These are phyloP conservation scores for Choloepus hoffmanni DNA, from an alignment of 2,113 vertebrate genomes.

Conservation along the genomic window DNA sequence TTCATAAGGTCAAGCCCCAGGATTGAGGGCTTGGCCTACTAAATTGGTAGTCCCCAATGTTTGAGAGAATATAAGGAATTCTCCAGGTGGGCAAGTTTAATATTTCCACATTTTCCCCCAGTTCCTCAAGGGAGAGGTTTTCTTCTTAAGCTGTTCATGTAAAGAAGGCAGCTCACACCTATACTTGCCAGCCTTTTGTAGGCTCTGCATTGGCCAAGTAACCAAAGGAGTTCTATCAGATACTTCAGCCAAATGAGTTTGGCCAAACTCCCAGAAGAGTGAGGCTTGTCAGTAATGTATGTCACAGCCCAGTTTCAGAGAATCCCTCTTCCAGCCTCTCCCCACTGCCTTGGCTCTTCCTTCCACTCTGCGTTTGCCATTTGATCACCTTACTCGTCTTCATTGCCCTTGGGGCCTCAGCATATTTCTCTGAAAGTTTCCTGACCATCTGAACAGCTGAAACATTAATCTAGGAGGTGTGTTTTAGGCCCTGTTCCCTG, in stretches of 20 bases:
- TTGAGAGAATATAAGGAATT: no score
- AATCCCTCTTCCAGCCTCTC: conserved; percentile 63
- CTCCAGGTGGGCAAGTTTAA: no score
- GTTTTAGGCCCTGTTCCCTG: not conserved
- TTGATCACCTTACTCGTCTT: conserved; percentile 84
- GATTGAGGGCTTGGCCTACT: no score
- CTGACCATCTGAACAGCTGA: conserved; percentile 92
- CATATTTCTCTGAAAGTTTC: conserved; percentile 90
- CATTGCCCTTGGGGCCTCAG: conserved; percentile 84
- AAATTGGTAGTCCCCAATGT: no score
- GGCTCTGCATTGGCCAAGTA: conserved; percentile 90
- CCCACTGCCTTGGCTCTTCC: conserved; percentile 79
- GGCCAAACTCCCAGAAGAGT: conserved; percentile 90
- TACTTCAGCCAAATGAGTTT: conserved; percentile 87
- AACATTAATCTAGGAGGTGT: conserved; percentile 91
- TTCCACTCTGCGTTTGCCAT: conserved; percentile 87
- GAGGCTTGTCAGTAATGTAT: conserved; percentile 92
- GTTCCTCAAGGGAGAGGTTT: no score
- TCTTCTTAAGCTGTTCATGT: not conserved
- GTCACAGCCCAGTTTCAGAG: conserved; percentile 77
- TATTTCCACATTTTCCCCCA: no score
- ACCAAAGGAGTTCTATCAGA: conserved; percentile 82
- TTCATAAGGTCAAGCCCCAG: no score
- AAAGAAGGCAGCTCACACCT: not conserved
- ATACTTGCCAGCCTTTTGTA: conserved; percentile 72